Evolutionary conservation across 1,140 invertebrate genomes (phyloP), one percentile per base, ranked within the genome.

Genomic region (Aphidius gifuensis): DNA sequence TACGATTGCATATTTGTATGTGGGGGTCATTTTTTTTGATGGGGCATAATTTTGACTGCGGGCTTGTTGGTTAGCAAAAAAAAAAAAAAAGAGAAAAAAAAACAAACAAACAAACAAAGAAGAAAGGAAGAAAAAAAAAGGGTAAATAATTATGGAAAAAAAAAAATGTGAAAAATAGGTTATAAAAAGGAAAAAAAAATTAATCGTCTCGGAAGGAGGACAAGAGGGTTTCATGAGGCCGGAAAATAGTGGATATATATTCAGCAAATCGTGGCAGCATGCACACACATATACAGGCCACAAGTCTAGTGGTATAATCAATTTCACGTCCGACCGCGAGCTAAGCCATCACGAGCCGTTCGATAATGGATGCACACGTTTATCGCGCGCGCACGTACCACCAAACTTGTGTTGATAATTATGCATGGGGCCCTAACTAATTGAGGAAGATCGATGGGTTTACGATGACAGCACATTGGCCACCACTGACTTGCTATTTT

Each of bases 361-460:
- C 62, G 65, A 66, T 66, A 66, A 66, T 66, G 62, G 65, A 64
- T 66, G 61, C 62, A 64, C 62, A 66, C 62, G 59, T 61, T 66
- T 66, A 64, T 66, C 65, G 64, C 62, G 60, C 61, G 56, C 56
- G 58, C 65, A 66, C 65, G 61, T 62, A 61, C 58, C 61, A 61
- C 46, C 50, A 55, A 60, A 62, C 61, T 66, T 61, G 16, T 16
- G 16, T 16, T 16, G 58, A 61, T 66, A 66, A 66, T 66, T 66
- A 61, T 63, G 62, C 60, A 64, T 61, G 61, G 53, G 53, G 62
- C 62, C 56, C 54, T 61, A 64, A 4, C 65, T 66, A 66, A 66
- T 66, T 66, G 65, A 66, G 59, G 65, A 66, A 66, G 65, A 66
- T 66, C 65, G 65, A 66, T 66, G 65, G 55, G 58, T 51, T 59